Percentiles rank a stretch among this genome's conserved stretches.
Conservation (phyloP, 2,888 invertebrate genomes). For the Pristionchus exspectatus region DNA sequence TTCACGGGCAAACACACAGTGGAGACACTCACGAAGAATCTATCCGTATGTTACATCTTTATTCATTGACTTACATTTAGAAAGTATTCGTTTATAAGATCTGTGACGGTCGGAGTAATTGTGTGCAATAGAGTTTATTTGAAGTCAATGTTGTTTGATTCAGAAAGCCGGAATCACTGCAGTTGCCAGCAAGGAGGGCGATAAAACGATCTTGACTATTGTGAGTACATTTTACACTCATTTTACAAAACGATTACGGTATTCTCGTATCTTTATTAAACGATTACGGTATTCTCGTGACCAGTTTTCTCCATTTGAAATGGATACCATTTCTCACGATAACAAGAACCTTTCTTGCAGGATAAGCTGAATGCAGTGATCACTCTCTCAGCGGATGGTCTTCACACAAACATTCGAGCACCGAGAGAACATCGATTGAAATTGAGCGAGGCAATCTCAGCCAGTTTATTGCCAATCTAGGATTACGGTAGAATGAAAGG, state of each 20-base stretch:
- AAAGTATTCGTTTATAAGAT: too few relatives aligned
- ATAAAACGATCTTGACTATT: conserved; percentile 4
- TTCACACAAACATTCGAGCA: conserved; percentile 54
- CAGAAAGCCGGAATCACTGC: conserved; percentile 6
- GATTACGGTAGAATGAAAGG: neutral
- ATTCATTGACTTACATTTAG: neutral
- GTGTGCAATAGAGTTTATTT: neutral
- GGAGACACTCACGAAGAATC: conserved; percentile 29
- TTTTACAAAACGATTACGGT: neutral
- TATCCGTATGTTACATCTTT: neutral
- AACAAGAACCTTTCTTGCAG: neutral
- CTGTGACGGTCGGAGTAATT: neutral
- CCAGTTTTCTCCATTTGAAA: too few relatives aligned
- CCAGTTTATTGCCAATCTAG: conserved; percentile 24
- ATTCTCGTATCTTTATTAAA: too few relatives aligned
- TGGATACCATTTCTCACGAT: too few relatives aligned
- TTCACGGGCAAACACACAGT: conserved; percentile 39
- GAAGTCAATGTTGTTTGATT: neutral
- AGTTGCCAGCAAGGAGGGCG: neutral
- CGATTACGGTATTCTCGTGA: neutral
- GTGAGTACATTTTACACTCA: neutral
- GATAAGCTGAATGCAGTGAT: conserved; percentile 35
- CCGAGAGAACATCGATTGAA: conserved; percentile 24
- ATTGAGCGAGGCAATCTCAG: conserved; percentile 44
- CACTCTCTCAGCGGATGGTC: conserved; percentile 42